Evolutionary conservation across 1,140 invertebrate genomes (phyloP).

Genomic region (Trigoniulus corallinus): DNA sequence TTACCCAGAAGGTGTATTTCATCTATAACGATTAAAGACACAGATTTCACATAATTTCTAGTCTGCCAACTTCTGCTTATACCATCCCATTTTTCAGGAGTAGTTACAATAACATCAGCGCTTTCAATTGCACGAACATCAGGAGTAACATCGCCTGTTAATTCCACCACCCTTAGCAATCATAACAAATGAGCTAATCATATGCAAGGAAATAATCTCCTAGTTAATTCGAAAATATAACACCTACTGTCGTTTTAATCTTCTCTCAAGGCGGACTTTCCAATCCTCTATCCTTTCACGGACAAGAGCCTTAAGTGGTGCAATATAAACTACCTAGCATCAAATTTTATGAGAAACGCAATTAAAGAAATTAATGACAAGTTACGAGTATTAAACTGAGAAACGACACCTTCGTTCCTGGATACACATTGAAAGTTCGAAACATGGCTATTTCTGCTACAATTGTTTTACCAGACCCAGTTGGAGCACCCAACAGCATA

Average conservation of each 20-base stretch:
- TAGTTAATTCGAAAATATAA: not conserved
- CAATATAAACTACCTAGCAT: constrained; percentile 83
- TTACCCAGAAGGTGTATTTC: constrained; percentile 95
- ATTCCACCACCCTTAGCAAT: constrained; percentile 62
- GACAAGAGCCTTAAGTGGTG: constrained; percentile 93
- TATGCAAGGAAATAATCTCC: no score
- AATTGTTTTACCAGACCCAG: constrained; percentile 97
- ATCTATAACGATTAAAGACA: constrained; percentile 89
- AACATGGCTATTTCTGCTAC: constrained; percentile 97
- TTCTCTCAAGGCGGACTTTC: constrained; percentile 68
- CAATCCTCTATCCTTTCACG: constrained; percentile 93
- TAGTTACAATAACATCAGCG: constrained; percentile 90
- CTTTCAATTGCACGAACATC: constrained; percentile 66
- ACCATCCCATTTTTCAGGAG: constrained; percentile 99
- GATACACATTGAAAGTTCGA: constrained; percentile 67
- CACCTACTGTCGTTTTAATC: constrained; percentile 40
- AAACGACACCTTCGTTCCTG: constrained; percentile 66
- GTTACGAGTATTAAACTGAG: not conserved
- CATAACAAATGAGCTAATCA: not conserved
- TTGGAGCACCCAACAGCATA: constrained; percentile 89
- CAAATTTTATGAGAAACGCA: not conserved
- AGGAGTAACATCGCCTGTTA: constrained; percentile 91
- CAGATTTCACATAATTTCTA: constrained; percentile 78
- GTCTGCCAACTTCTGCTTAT: constrained; percentile 96
- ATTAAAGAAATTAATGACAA: not conserved